Evolutionary conservation across 2,113 vertebrate species (phyloP), one percentile per base, ranked within the genome.

Genomic region (Struthidea cinerea): DNA sequence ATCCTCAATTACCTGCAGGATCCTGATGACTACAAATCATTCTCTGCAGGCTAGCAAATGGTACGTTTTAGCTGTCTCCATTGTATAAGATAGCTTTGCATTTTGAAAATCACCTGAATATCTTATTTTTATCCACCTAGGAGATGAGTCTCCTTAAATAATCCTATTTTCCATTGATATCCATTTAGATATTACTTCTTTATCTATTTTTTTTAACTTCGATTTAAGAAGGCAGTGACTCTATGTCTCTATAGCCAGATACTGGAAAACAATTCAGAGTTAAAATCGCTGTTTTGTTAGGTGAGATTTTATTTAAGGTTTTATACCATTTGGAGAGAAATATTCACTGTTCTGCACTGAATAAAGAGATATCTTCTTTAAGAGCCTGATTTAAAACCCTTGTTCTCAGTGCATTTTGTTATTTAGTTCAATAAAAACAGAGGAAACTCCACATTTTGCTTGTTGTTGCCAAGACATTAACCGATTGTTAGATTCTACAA

Each of bases 51-150:
- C 94, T 96, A 97, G 95, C 75, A 97, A 97, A 97, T 89, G 69
- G 93, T 49, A 95, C 87, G 92, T 95, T 95, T 94, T 90, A 88
- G 92, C 84, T 57, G 67, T 67, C 90, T 88, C 89, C 67, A 91
- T 97, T 97, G 95, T 93, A 84, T 84, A 87, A 96, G 91, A 96
- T 68, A 95, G 89, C 95, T 95, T 94, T 95, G 96, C 96, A 96
- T 94, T 97, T 91, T 95, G 93, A 97, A 97, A 97, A 97, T 97
- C 96, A 96, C 92, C 71, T 85, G 97, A 95, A 97, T 97, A 96
- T 95, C 86, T 96, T 96, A 90, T 97, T 96, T 97, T 97, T 96
- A 96, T 96, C 87, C 65, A 96, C 84, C 94, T 80, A 89, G 88
- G 73, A 93, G 70, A 96, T 56, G 55, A 94, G 79, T 89, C 88